Conservation (phyloP, 2,797 vertebrate genomes). For the Lophius americanus region DNA sequence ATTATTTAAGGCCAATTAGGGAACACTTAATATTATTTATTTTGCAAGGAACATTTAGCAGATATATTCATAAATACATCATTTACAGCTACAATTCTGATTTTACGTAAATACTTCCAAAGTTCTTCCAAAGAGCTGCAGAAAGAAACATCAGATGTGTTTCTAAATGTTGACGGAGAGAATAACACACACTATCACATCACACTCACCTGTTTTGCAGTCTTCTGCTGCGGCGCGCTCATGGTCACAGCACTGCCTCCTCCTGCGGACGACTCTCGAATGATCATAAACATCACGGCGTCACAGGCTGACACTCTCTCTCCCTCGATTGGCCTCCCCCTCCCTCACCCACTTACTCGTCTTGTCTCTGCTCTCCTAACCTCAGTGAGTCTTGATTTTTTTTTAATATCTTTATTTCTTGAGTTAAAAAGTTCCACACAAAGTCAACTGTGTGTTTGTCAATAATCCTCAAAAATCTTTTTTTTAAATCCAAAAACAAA, state of each 20-base stretch:
- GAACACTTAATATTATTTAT: no score
- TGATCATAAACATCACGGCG: conserved; percentile 84
- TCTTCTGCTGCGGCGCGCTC: conserved; percentile 67
- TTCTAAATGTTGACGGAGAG: neutral
- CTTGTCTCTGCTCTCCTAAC: conserved; percentile 49
- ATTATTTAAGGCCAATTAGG: no score
- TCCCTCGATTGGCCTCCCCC: conserved; percentile 46
- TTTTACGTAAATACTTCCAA: neutral
- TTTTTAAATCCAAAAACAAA: neutral
- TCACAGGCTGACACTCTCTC: conserved; percentile 51
- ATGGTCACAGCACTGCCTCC: conserved; percentile 58
- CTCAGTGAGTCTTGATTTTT: conserved; percentile 7
- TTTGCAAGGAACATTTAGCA: no score
- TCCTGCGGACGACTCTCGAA: conserved; percentile 75
- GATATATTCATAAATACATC: no score
- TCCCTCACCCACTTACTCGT: conserved; percentile 40
- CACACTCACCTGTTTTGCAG: conserved; percentile 78
- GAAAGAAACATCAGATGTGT: neutral
- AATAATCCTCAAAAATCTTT: neutral
- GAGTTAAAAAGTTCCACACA: conserved; percentile 5
- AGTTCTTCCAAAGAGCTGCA: neutral
- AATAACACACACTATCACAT: neutral
- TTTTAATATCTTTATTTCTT: conserved; percentile 20
- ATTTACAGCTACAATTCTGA: no score
- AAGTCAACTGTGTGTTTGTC: neutral